Evolutionary conservation across 2,113 vertebrate genomes (phyloP), one percentile per base, ranked within the genome.

Genomic region (Mixornis gularis): DNA sequence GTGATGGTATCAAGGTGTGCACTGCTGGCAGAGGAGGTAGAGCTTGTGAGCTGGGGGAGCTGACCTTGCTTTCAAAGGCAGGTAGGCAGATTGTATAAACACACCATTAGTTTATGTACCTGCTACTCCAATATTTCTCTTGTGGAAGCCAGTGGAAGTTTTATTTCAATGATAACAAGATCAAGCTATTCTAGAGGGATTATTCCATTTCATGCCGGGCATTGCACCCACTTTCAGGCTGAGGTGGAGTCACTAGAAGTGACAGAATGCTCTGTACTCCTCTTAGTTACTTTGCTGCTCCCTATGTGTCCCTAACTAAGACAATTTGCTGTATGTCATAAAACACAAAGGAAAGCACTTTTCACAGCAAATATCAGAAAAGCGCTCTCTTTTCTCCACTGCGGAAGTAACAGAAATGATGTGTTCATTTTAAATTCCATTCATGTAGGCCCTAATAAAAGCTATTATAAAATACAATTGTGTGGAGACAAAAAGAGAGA

Each of bases 391-490:
- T 85, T 96, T 96, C 94, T 97, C 85, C 91, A 97, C 81, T 27
- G 91, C 93, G 79, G 93, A 69, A 97, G 92, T 94, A 93, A 92
- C 95, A 95, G 95, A 96, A 97, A 94, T 94, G 92, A 96, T 96
- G 95, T 93, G 92, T 98, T 98, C 96, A 97, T 98, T 98, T 97
- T 88, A 97, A 96, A 98, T 98, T 98, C 98, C 94, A 97, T 97
- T 98, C 98, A 97, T 98, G 98, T 96, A 96, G 96, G 79, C 96
- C 95, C 97, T 98, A 98, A 98, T 97, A 98, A 97, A 98, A 97
- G 97, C 98, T 96, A 98, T 98, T 98, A 97, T 98, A 98, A 98
- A 98, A 97, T 97, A 98, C 98, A 98, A 98, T 98, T 98, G 98
- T 97, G 94, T 95, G 95, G 96, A 98, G 97, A 98, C 97, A 98